Evolutionary conservation across 1,140 invertebrate species (phyloP).

Genomic region (Nephila pilipes): DNA sequence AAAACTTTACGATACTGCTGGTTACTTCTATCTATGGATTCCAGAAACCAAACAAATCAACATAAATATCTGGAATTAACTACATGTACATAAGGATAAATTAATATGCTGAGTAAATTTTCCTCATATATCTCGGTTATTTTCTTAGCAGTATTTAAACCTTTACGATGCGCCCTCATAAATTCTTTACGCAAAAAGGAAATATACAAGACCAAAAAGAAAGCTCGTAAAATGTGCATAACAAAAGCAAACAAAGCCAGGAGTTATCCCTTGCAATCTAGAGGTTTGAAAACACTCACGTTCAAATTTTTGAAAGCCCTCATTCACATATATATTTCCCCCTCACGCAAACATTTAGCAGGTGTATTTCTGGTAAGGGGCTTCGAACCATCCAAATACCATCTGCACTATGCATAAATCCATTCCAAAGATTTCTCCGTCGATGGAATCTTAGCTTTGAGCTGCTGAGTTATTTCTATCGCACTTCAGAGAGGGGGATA

Average conservation of each 20-base stretch:
- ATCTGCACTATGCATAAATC: constrained; percentile 20
- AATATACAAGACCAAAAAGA: too few species aligned
- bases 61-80: too few species aligned
- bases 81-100: too few species aligned
- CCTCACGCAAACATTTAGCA: background rate
- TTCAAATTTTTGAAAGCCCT: background rate
- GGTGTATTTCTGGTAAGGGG: constrained; percentile 13
- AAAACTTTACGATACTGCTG: too few species aligned
- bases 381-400: background rate
- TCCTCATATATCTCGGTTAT: too few species aligned
- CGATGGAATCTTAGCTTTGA: background rate
- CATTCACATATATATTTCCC: background rate
- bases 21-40: too few species aligned
- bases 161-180: too few species aligned
- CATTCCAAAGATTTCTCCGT: background rate
- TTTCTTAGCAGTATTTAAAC: too few species aligned
- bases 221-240: too few species aligned
- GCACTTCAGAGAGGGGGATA: background rate
- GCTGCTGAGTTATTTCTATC: constrained; percentile 20
- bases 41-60: too few species aligned
- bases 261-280: background rate
- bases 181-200: too few species aligned
- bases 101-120: too few species aligned
- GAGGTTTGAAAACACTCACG: background rate
- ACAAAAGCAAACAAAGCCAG: background rate